Percentiles rank a stretch among this genome's conserved stretches.
Evolutionary conservation across 2,888 invertebrate species (phyloP).

Genomic region (Heliconius erato): DNA sequence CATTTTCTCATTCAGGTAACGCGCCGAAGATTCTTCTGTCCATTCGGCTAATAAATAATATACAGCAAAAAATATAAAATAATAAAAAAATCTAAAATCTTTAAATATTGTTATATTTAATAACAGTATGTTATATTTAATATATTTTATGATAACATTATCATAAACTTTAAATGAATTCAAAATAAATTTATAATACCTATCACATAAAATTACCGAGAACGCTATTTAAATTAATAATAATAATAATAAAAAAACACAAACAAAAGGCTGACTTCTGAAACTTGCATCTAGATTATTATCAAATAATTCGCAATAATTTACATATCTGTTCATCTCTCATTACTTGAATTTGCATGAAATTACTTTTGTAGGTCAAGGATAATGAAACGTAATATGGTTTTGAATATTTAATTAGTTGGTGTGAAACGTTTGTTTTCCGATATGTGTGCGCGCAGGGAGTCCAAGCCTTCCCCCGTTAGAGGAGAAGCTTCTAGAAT

Average conservation of each 20-base stretch:
- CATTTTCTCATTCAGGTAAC: too few relatives aligned
- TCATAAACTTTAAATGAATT: too few relatives aligned
- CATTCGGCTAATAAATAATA: too few relatives aligned
- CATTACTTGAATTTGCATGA: constrained; percentile 50
- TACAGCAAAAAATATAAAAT: too few relatives aligned
- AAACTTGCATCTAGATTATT: constrained; percentile 31
- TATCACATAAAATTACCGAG: neutral
- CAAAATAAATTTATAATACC: too few relatives aligned
- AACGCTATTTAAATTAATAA: neutral
- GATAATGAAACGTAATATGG: constrained; percentile 41
- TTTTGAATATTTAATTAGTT: constrained; percentile 42
- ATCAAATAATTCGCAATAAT: constrained; percentile 45
- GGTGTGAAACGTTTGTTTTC: constrained; percentile 58
- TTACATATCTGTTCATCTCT: constrained; percentile 47
- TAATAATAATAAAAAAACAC: neutral
- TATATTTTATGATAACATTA: too few relatives aligned
- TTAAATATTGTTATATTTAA: too few relatives aligned
- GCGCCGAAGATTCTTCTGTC: too few relatives aligned
- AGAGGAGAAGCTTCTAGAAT: constrained; percentile 92
- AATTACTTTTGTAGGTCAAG: constrained; percentile 49
- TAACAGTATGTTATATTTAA: too few relatives aligned
- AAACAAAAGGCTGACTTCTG: constrained; percentile 21
- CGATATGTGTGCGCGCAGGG: constrained; percentile 80
- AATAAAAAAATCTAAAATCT: too few relatives aligned
- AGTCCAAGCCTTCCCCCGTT: constrained; percentile 89